Evolutionary conservation across 1,140 invertebrate species (phyloP).

Genomic region (Drosophila sucinea): DNA sequence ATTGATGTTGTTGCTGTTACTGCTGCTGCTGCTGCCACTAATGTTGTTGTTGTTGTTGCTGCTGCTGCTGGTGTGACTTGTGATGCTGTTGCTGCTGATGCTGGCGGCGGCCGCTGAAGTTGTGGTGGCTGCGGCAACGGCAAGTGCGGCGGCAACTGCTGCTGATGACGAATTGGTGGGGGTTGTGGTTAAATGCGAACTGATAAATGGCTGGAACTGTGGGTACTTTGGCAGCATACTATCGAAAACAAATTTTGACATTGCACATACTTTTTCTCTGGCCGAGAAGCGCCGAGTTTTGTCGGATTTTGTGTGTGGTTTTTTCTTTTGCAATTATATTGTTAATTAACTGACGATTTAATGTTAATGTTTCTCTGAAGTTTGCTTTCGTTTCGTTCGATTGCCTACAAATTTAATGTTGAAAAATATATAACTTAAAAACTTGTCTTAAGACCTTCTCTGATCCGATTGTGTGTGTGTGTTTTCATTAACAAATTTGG

Average conservation of each 20-base stretch:
- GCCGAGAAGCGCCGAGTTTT: slow-evolving; percentile 63
- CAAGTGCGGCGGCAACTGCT: slow-evolving; percentile 84
- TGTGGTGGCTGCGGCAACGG: slow-evolving; percentile 74
- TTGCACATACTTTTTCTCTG: slow-evolving; percentile 85
- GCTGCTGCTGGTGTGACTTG: slow-evolving; percentile 76
- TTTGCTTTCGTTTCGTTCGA: slow-evolving; percentile 22
- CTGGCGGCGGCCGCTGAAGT: slow-evolving; percentile 80
- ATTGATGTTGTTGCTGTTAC: slow-evolving; percentile 83
- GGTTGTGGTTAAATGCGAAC: slow-evolving; percentile 84
- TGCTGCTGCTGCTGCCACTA: slow-evolving; percentile 70
- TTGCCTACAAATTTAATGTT: slow-evolving; percentile 10
- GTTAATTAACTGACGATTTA: neutral
- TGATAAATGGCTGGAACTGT: slow-evolving; percentile 88
- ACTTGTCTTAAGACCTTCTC: neutral
- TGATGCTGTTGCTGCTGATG: slow-evolving; percentile 58
- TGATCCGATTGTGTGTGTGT: slow-evolving; percentile 8
- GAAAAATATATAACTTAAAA: slow-evolving; percentile 2
- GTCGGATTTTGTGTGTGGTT: slow-evolving; percentile 25
- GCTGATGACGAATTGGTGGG: slow-evolving; percentile 84
- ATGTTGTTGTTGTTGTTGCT: slow-evolving; percentile 39
- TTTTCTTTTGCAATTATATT: slow-evolving; percentile 22
- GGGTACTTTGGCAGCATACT: slow-evolving; percentile 98
- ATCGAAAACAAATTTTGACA: slow-evolving; percentile 99
- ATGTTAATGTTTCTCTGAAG: slow-evolving; percentile 11
- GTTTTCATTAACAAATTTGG: slow-evolving; percentile 73